Base-by-base conservation (phyloP, 2,888 invertebrate genomes). In the Thecophora atra region DNA sequence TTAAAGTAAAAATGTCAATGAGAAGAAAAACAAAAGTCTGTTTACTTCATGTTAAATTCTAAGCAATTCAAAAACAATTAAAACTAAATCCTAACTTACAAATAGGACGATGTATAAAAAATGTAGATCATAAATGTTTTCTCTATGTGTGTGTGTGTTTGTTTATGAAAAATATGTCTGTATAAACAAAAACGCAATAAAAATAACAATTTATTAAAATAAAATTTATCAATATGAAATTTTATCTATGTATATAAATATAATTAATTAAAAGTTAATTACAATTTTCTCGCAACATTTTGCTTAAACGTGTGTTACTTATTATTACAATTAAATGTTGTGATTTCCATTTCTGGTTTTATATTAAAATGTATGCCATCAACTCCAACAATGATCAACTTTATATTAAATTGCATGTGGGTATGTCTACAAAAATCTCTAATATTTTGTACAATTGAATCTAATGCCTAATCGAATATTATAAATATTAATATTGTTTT, bases 61-160 rank as follows among this genome's bases (percentile, higher is more conserved):
- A 79, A 83, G 84, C 83, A 83, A 84, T 83, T 81, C 81, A 83
- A 83, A 83, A 83, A 56, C 21, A 69, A 69, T 24, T 51, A 42
- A 15, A 70, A 70, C 62, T 70, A 70, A 28, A 13, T 47, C 30
- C 51, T 62, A 70, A 47, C 70, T 70, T 70, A 70, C n/a, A 42
- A 70, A 47, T 71, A 63, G 21, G 28, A 71, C 54, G 64, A 51
- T 65, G 58, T 74, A 60, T 73, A 51, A 65, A 74, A 72, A 64
- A 72, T 69, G 51, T 65, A 72, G 62, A 72, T 60, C 66, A 72
- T 47, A 67, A 63, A 19, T 56, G 42, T 67, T 68, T 58, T 68
- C 63, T 28, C 44, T 67, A 51, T 65, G n/a, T n/a, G n/a, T n/a
- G n/a, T n/a, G n/a, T 37, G 37, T 37, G 11, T 37, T 54, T 54